Evolutionary conservation across 64 coral and sea anemone genomes (phyloP).

Genomic region (Stylophora pistillata): DNA sequence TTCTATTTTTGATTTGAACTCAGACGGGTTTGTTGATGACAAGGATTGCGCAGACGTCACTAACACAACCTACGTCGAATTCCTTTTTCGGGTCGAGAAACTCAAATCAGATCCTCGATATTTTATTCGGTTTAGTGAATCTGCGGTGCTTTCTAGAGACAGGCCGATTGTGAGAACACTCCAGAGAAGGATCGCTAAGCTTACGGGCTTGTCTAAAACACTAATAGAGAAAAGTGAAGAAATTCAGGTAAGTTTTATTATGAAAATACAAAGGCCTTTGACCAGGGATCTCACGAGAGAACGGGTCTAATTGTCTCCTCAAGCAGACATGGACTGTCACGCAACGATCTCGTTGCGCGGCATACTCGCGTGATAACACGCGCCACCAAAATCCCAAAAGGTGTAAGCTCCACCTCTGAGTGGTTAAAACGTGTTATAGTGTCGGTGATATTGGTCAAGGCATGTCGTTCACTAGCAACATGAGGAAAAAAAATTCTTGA

Average conservation of each 20-base stretch:
- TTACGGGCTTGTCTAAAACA: constrained; percentile 19
- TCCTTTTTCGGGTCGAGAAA: background rate
- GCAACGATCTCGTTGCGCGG: too few species aligned
- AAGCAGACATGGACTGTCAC: too few species aligned
- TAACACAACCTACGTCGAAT: background rate
- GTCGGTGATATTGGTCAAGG: too few species aligned
- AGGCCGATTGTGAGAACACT: background rate
- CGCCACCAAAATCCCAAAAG: too few species aligned
- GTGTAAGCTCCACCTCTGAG: background rate
- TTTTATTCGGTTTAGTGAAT: constrained; percentile 37
- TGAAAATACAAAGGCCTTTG: too few species aligned
- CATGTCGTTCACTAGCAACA: background rate
- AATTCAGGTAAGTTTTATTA: constrained; percentile 6
- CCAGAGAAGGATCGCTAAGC: background rate
- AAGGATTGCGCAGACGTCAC: background rate
- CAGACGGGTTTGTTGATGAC: background rate
- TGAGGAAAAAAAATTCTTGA: background rate
- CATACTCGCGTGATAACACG: too few species aligned
- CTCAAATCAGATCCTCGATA: constrained; percentile 6
- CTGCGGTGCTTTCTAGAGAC: background rate
- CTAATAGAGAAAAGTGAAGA: constrained; percentile 29
- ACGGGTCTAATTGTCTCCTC: too few species aligned
- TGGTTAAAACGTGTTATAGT: too few species aligned
- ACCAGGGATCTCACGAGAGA: too few species aligned
- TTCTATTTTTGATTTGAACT: constrained; percentile 2